Conservation (phyloP, 2,113 vertebrate species). For the Pseudorhombus dupliciocellatus region DNA sequence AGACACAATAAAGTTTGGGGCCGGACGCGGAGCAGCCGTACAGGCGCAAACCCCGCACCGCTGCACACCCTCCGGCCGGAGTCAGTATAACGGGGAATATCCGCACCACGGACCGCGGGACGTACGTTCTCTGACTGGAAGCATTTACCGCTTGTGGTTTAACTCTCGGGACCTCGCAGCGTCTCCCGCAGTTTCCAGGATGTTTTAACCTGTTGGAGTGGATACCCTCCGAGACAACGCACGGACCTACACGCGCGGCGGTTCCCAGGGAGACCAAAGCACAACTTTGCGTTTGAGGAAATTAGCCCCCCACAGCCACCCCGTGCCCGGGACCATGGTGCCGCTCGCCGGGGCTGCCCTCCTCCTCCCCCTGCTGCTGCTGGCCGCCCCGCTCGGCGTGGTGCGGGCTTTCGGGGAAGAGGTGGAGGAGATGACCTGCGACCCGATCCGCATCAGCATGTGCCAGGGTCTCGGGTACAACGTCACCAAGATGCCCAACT, state of each 20-base stretch:
- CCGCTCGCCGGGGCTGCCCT: constrained; percentile 43
- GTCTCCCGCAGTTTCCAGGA: constrained; percentile 33
- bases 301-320: constrained; percentile 11
- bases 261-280: constrained; percentile 27
- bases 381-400: constrained; percentile 31
- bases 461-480: constrained; percentile 98
- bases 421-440: constrained; percentile 91
- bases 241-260: constrained; percentile 51
- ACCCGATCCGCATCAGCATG: constrained; percentile 97
- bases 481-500: constrained; percentile 98
- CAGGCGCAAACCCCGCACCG: constrained; percentile 33
- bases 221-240: constrained; percentile 23
- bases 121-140: constrained; percentile 1
- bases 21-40: constrained; percentile 42
- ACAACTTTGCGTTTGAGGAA: neutral
- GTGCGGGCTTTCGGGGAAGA: constrained; percentile 88
- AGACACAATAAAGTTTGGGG: constrained; percentile 73
- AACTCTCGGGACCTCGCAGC: neutral
- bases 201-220: constrained; percentile 30
- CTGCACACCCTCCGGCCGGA: constrained; percentile 17
- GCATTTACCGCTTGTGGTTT: neutral
- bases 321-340: constrained; percentile 54
- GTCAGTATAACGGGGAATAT: constrained; percentile 4
- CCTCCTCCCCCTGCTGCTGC: constrained; percentile 65
- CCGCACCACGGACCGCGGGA: constrained; percentile 11